These are phyloP conservation scores for Octonoba sinensis DNA, from an alignment of 2,888 invertebrate species.

Conservation along the genomic window DNA sequence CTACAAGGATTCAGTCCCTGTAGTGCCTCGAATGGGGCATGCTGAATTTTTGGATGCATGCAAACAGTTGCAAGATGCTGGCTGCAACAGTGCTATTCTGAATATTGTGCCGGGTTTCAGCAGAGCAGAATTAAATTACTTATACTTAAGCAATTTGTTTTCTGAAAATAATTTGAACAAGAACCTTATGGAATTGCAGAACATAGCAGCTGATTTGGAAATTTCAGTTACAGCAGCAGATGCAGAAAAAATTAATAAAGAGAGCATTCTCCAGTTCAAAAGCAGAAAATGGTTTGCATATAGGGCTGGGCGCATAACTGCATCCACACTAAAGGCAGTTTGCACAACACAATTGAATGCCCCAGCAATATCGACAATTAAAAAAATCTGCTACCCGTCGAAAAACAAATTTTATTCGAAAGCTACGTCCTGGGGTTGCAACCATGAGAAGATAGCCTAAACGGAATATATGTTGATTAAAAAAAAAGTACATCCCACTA, in stretches of 20 bases:
- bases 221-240: not conserved
- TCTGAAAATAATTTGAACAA: not conserved
- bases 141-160: not conserved
- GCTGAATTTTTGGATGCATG: not conserved
- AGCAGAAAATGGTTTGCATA: not conserved
- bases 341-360: not conserved
- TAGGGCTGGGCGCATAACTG: not conserved
- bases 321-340: not conserved
- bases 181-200: not conserved
- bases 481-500: not conserved
- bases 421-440: not conserved
- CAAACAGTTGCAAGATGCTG: not conserved
- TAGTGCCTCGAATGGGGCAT: not conserved
- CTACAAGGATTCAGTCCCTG: not conserved
- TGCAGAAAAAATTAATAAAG: not conserved
- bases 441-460: not conserved
- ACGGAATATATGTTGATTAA: not conserved
- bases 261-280: not conserved
- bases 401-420: not conserved
- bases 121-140: not conserved
- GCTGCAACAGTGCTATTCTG: not conserved
- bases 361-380: not conserved
- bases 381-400: not conserved
- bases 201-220: not conserved
- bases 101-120: not conserved